Evolutionary conservation across 2,888 invertebrate genomes (phyloP), one percentile per base, ranked within the genome.

Genomic region (Agrotis clavis): DNA sequence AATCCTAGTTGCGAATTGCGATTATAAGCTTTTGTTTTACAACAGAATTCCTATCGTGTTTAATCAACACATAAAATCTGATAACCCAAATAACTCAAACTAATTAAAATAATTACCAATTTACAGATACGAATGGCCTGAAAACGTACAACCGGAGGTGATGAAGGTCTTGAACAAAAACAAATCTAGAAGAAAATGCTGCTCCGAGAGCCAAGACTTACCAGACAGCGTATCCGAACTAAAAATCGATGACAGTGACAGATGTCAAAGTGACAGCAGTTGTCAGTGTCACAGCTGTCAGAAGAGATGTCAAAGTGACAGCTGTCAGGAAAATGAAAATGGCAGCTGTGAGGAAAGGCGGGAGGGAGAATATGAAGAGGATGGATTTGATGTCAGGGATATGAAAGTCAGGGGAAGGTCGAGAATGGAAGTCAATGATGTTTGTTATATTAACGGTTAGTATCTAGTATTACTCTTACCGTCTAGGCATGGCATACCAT

Each of bases 381-480:
- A 79, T 1, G 90, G 89, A 0, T 94, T 93, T 41, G 92, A 95
- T 35, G 90, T 92, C 0, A 92, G 94, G 50, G 96, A 96, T 77
- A 97, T 99, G 95, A 93, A 96, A 51, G 97, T 98, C 89, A 97
- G 97, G 18, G 97, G 97, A 0, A 96, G 97, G 77, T 97, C 96
- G 2, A 94, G 95, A n/a, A 95, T 99, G 82, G 95, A 97, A 47
- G 90, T 97, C 0, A 98, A 99, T 88, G 98, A 98, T 74, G 99
- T 99, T 45, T 98, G 98, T 89, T 99, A 99, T 92, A 99, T 99
- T 57, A 99, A 99, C 94, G 99, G 99, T 99, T 92, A 93, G 94
- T 88, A 18, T 25, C 9, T 50, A 1, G 7, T 21, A 19, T 11
- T 11, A 14, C 30, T 25, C 25, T n/a, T n/a, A n/a, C n/a, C n/a